Evolutionary conservation across 2,797 vertebrate species (phyloP).

Genomic region (Siniperca undulata): DNA sequence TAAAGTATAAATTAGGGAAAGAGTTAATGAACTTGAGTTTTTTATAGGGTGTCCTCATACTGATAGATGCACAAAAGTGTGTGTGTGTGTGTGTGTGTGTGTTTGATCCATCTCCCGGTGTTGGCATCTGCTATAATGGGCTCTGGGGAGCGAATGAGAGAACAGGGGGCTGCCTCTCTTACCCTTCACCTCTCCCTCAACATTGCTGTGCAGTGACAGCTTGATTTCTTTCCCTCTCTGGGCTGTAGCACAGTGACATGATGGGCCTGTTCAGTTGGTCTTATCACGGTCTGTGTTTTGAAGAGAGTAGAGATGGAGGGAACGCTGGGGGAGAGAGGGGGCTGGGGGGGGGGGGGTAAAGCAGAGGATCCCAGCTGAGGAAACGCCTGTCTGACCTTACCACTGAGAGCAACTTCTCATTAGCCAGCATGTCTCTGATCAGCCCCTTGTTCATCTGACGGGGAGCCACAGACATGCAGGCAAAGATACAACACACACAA

Average conservation of each 20-base stretch:
- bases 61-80: constrained; percentile 14
- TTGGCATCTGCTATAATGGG: constrained; percentile 93
- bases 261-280: constrained; percentile 94
- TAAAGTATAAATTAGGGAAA: background rate
- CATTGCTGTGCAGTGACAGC: constrained; percentile 90
- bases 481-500: constrained; percentile 14
- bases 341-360: constrained; percentile 74
- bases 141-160: constrained; percentile 88
- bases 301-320: constrained; percentile 76
- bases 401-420: constrained; percentile 93
- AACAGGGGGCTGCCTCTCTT: constrained; percentile 31
- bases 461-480: constrained; percentile 18
- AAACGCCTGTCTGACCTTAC: constrained; percentile 83
- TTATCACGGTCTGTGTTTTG: constrained; percentile 93
- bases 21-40: constrained; percentile 6
- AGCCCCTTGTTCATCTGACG: constrained; percentile 26
- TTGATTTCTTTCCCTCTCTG: constrained; percentile 88
- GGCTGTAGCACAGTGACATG: constrained; percentile 91
- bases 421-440: constrained; percentile 87
- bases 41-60: background rate
- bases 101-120: constrained; percentile 86
- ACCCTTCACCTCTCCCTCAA: constrained; percentile 51
- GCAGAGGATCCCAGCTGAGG: constrained; percentile 87
- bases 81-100: constrained; percentile 56
- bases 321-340: constrained; percentile 67